Base-by-base conservation (phyloP, 1,140 invertebrate genomes). In the Rhopalosiphum padi region DNA sequence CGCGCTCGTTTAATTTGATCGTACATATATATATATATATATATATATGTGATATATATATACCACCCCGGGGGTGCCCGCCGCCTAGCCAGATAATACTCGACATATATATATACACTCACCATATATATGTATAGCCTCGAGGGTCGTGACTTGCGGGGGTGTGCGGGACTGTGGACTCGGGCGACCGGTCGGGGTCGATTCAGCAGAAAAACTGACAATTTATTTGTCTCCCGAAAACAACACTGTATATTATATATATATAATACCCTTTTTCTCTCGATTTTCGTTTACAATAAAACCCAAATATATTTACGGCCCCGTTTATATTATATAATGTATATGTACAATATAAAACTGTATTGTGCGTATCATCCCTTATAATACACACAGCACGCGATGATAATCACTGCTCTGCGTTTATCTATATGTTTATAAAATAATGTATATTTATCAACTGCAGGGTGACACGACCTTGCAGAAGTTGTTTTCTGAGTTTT, bases 201-300 rank as follows among this genome's bases (percentile, higher is more conserved):
- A 68, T 90, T 90, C 51, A 43, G 90, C 41, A 77, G 41, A 91
- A 91, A 91, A 77, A 91, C 60, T 91, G 90, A 91, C 90, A 91
- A 77, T 77, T 91, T 91, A 68, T 91, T 68, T 91, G 41, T 51
- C 90, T 41, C 90, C 23, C 25, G 37, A 87, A 77, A 77, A 87
- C 25, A 83, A 77, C 35, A 83, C 35, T 23, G 35, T 83, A 37
- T 41, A 87, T 43, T 87, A 48, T 46, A 48, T 51, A 87, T 23
- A 48, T 51, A 87, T 37, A 48, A 48, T 87, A n/a, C 18, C 46
- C 86, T n/a, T 87, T 87, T 87, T 25, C 43, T 5, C n/a, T 87
- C 46, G 43, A 87, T 87, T 87, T 87, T 48, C 86, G 86, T 86
- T 86, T 48, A 86, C 41, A 46, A 86, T 86, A 86, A 86, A 86